Base-by-base conservation (phyloP, 2,797 vertebrate genomes). In the Telmatherina bonti region DNA sequence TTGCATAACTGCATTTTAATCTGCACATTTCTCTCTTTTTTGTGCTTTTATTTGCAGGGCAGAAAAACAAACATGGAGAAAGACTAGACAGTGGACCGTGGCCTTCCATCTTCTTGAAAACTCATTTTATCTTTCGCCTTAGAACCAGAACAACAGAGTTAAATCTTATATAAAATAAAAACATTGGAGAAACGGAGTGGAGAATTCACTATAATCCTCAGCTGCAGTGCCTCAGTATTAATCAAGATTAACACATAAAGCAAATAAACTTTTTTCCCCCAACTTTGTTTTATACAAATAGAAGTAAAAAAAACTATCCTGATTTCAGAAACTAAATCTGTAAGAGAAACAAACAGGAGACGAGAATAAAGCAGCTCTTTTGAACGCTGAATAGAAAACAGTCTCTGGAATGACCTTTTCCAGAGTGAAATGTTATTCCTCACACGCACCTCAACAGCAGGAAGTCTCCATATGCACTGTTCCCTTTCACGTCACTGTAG, bases 321-420 rank as follows among this genome's bases (percentile, higher is more conserved):
- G 54, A 26, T 61, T 38, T 61, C 22, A 74, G 71, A 80, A 64
- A 30, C 67, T 22, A 27, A 60, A 36, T 78, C 57, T 72, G 63
- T 64, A 73, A 51, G 29, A 83, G 38, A 85, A 85, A 84, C 57
- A 86, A 86, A 72, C 54, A 43, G 61, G 65, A 79, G 71, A 68
- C 55, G 49, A 61, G 27, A 79, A 68, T 76, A 86, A 90, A 90
- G 67, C 69, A 64, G 31, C 62, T 75, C 62, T 72, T 79, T 82
- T 55, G 66, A 68, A 61, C 56, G 67, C 63, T 77, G 78, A 88
- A 84, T 74, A 80, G 78, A 81, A 87, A 75, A 60, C 72, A 51
- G 67, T 63, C 74, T 76, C 70, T 66, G 70, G 81, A 78, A 78
- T 84, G 88, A 94, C 92, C 87, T 94, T 93, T 22, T 92, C 68